Evolutionary conservation across 2,888 invertebrate species (phyloP), one percentile per base, ranked within the genome.

Genomic region (Crossocerus cetratus): DNA sequence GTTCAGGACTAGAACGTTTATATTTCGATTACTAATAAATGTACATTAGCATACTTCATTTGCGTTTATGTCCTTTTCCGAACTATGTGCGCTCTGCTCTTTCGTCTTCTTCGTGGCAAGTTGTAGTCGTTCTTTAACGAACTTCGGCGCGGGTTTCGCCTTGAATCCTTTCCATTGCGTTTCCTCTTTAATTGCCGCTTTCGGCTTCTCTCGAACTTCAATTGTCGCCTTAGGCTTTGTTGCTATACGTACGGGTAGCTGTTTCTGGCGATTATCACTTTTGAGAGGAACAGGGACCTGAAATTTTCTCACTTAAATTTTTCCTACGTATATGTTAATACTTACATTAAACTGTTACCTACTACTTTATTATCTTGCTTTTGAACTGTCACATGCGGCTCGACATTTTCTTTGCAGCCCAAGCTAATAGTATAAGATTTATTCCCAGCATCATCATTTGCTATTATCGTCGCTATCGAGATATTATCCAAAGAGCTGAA

Each of bases 141-240:
- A 75, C 2, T 55, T 73, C 0, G 66, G 65, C 3, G 57, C 18
- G 8, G 75, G 65, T 8, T 66, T 64, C n/a, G 73, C 66, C 16
- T 54, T 58, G 20, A 73, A 73, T n/a, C 42, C 18, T 3, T 2
- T 59, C 4, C 8, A 8, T 4, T 64, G 60, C 0, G 53, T 66
- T 5, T 61, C 63, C 20, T 70, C 57, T 5, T 74, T 69, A 5
- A 3, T 11, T 0, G 61, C 32, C 16, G 49, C 42, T 0, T 18
- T 69, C 1, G 5, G 0, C 22, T 65, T 62, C 0, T 63, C 11
- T 5, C 8, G 55, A 20, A 22, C 45, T 23, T 67, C 49, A 16
- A 59, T 53, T 1, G 14, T 44, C 8, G 65, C 65, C 2, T 68
- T 57, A 0, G 54, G 13, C 3, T 54, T 18, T 2, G 3, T 2